These are phyloP conservation scores for Aromia moschata DNA, from an alignment of 2,888 invertebrate genomes.

Conservation along the genomic window DNA sequence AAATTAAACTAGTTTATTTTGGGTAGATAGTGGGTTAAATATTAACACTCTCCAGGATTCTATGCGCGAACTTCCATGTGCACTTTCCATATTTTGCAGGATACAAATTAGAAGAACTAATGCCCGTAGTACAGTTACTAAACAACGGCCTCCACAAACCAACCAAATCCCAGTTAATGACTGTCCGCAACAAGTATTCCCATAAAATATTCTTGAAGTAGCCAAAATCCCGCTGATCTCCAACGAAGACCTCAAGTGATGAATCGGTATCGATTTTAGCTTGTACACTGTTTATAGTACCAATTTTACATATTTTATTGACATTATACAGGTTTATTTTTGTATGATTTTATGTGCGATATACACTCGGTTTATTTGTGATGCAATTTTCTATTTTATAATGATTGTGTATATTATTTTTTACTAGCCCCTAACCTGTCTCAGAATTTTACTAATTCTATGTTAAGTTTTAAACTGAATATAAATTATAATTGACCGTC, in stretches of 20 bases:
- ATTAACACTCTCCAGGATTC: too few species aligned
- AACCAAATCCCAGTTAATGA: conserved; percentile 82
- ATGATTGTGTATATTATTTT: conserved; percentile 20
- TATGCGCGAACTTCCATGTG: too few species aligned
- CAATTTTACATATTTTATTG: conserved; percentile 30
- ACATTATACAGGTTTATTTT: conserved; percentile 30
- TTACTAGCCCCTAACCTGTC: not conserved
- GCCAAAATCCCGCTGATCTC: conserved; percentile 79
- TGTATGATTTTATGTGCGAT: conserved; percentile 24
- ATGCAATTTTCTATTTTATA: conserved; percentile 17
- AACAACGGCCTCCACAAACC: conserved; percentile 82
- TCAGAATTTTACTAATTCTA: conserved; percentile 16
- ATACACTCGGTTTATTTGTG: conserved; percentile 20
- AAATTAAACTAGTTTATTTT: too few species aligned
- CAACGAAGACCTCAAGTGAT: conserved; percentile 49
- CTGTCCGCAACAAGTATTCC: conserved; percentile 92
- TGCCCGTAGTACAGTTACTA: conserved; percentile 74
- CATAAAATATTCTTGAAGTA: conserved; percentile 93
- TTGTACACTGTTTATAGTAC: conserved; percentile 22
- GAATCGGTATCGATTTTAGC: conserved; percentile 8
- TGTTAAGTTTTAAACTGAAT: conserved; percentile 10
- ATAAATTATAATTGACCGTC: conserved; percentile 12
- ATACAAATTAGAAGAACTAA: conserved; percentile 79
- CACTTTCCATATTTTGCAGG: conserved; percentile 65
- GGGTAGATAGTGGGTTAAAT: too few species aligned